Evolutionary conservation across 37 sponge, comb jelly and placozoan species (phyloP), one percentile per base, ranked within the genome.

Genomic region (Mnemiopsis leidyi): DNA sequence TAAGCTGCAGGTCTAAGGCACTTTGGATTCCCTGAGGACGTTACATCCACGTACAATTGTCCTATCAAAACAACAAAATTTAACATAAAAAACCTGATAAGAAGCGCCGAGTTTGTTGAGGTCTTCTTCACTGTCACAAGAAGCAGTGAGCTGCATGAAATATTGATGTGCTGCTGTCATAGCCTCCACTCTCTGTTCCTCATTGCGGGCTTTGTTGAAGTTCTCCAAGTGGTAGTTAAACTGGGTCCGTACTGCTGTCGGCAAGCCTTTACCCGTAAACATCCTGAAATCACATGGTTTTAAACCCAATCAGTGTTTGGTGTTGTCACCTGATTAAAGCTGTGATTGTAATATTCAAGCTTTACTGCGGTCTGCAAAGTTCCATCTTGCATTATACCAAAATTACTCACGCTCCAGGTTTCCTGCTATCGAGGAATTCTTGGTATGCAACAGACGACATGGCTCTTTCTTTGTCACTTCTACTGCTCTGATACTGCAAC

Each of bases 81-180:
- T n/a, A n/a, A n/a, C n/a, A n/a, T n/a, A n/a, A n/a, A n/a, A 21
- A 67, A 71, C 75, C 75, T 71, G 75, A 71, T 71, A 71, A 28
- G 75, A n/a, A 28, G 75, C 30, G 3, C 75, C 75, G 20, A 71
- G 75, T 18, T 28, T n/a, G 25, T n/a, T 29, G 30, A 71, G 30
- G n/a, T 71, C 75, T 5, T n/a, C 25, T 18, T 71, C 75, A 18
- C 20, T 28, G 5, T 71, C 3, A 28, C 75, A 71, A 25, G 75
- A 71, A 5, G 21, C 5, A 71, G 30, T 71, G 30, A 71, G 75
- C 75, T 71, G 21, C 75, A 71, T 71, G 75, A 71, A 71, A 18
- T 71, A 71, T 25, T 71, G 30, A 28, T 71, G 75, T 71, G 75
- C 75, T 7, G 30, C 20, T 13, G 75, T 23, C 75, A 71, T 71